A percentile compares a stretch with the other conserved stretches of the same genome.
phyloP scores from a whole-genome alignment of 2,113 vertebrate species.

The Oncorhynchus nerka region DNA sequence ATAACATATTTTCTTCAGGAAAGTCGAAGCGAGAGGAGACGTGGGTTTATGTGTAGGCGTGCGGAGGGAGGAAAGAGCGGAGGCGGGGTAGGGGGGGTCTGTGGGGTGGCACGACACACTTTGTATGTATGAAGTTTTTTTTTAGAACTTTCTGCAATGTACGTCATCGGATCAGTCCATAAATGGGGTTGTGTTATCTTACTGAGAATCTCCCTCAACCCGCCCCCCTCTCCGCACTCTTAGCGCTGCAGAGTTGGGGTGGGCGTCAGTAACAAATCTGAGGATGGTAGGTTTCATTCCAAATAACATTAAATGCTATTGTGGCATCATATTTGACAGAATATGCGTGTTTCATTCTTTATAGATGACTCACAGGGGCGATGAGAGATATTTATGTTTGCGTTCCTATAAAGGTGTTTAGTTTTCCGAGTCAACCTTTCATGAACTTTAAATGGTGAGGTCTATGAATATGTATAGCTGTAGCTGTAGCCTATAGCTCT shows the following conservation, averaged over 20 bases:
- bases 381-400: slow-evolving; percentile 14
- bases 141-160: slow-evolving; percentile 86
- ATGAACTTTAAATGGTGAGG: slow-evolving; percentile 35
- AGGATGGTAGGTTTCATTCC: slow-evolving; percentile 73
- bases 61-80: slow-evolving; percentile 59
- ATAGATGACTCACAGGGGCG: slow-evolving; percentile 16
- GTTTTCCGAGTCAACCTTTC: slow-evolving; percentile 29
- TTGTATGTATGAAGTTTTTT: slow-evolving; percentile 83
- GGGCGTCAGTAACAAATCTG: slow-evolving; percentile 79
- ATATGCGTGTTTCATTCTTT: slow-evolving; percentile 16
- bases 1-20: slow-evolving; percentile 54
- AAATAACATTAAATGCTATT: slow-evolving; percentile 59
- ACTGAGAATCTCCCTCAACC: slow-evolving; percentile 77
- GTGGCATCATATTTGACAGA: slow-evolving; percentile 46
- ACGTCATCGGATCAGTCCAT: slow-evolving; percentile 84
- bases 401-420: slow-evolving; percentile 22
- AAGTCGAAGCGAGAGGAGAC: slow-evolving; percentile 52
- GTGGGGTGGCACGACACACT: slow-evolving; percentile 83
- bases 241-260: slow-evolving; percentile 79
- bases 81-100: slow-evolving; percentile 58
- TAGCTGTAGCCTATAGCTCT: slow-evolving; percentile 15
- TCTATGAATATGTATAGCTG: not conserved
- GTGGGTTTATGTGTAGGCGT: slow-evolving; percentile 76
- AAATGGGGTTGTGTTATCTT: slow-evolving; percentile 82
- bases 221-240: slow-evolving; percentile 55